Percentiles rank a stretch among this genome's conserved stretches.
Conservation (phyloP, 2,888 invertebrate genomes). For the Sesia apiformis region DNA sequence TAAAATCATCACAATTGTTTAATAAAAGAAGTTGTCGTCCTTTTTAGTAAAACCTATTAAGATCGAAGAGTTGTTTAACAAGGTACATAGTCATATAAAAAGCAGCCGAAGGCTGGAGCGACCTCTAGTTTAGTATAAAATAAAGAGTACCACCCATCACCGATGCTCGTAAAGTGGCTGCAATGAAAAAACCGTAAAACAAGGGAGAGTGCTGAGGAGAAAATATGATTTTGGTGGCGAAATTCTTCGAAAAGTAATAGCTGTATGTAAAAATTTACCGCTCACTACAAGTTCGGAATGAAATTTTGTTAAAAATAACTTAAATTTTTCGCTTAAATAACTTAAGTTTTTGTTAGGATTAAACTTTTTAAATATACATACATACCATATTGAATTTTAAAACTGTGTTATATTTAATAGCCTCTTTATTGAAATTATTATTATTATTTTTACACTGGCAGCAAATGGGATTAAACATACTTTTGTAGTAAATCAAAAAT, state of each 20-base stretch:
- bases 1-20: no score
- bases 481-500: no score
- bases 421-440: no score
- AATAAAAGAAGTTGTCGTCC: no score
- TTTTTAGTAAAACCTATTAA: no score
- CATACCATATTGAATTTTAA: not conserved
- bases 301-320: not conserved
- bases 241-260: conserved; percentile 20
- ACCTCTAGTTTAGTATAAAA: conserved; percentile 2
- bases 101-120: not conserved
- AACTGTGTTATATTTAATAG: not conserved
- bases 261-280: conserved; percentile 16
- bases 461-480: no score
- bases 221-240: conserved; percentile 50
- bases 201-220: conserved; percentile 43
- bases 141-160: conserved; percentile 44
- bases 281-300: conserved; percentile 2
- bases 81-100: no score
- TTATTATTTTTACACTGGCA: no score
- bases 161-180: conserved; percentile 57
- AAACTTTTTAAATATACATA: not conserved
- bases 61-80: no score
- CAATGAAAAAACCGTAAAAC: conserved; percentile 66
- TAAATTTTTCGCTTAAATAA: not conserved
- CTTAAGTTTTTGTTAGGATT: not conserved